Conservation (phyloP, 1,140 invertebrate genomes). For the Bombus haemorrhoidalis region DNA sequence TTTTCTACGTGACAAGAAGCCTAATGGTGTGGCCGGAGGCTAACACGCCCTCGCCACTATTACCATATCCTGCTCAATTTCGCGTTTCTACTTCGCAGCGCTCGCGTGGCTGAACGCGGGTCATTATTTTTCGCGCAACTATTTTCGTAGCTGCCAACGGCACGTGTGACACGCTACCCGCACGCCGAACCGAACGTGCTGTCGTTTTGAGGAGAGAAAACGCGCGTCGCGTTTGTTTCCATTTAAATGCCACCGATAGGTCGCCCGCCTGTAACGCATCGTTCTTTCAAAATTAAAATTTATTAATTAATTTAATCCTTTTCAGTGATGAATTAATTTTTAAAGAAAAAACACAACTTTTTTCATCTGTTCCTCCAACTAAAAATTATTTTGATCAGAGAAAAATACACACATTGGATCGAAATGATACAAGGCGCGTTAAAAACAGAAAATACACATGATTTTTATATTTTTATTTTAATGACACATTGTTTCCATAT, state of each 20-base stretch:
- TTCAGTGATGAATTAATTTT: neutral
- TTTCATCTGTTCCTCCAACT: neutral
- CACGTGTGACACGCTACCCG: constrained; percentile 69
- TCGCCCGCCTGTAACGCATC: neutral
- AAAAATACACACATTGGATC: too few relatives aligned
- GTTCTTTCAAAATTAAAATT: neutral
- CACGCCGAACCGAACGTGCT: constrained; percentile 63
- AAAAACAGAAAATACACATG: neutral
- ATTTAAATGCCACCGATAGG: constrained; percentile 73
- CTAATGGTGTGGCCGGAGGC: constrained; percentile 65
- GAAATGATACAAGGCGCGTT: too few relatives aligned
- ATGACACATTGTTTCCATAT: neutral
- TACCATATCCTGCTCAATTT: constrained; percentile 56
- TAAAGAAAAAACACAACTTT: neutral
- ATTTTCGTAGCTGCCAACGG: constrained; percentile 74
- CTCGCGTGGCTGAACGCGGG: constrained; percentile 61
- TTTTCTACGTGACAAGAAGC: constrained; percentile 64
- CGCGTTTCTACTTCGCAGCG: constrained; percentile 46
- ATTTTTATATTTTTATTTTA: neutral
- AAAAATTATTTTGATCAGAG: too few relatives aligned
- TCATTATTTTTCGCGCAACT: constrained; percentile 79
- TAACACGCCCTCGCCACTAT: constrained; percentile 30
- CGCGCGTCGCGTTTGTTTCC: constrained; percentile 78
- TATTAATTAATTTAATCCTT: neutral
- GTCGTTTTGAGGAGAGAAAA: constrained; percentile 49